Percentiles rank a stretch among this genome's conserved stretches.
phyloP scores from a whole-genome alignment of 1,140 invertebrate genomes.

The Gonatopus flavifemur region DNA sequence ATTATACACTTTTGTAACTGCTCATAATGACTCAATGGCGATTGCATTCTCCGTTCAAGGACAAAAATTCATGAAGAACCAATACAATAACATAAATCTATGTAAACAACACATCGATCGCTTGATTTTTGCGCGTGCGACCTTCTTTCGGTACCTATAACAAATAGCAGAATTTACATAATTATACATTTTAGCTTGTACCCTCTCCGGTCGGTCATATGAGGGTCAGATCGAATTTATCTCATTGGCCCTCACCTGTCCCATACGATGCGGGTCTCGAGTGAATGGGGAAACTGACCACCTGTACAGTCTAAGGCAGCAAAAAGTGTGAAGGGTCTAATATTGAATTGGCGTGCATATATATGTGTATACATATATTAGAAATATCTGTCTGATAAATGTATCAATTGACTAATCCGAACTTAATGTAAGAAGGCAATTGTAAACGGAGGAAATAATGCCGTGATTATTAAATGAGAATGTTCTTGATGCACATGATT shows the following conservation, averaged over 20 bases:
- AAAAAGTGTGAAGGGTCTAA: conserved; percentile 22
- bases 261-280: conserved; percentile 48
- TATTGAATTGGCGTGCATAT: too few relatives aligned
- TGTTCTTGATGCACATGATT: too few relatives aligned
- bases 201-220: conserved; percentile 44
- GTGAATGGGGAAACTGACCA: conserved; percentile 54
- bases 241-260: conserved; percentile 55
- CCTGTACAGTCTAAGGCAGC: conserved; percentile 34
- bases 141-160: conserved; percentile 35
- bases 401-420: too few relatives aligned
- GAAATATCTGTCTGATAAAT: too few relatives aligned
- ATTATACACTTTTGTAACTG: too few relatives aligned
- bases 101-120: conserved; percentile 3
- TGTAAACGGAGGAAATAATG: neutral
- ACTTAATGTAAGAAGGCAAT: neutral
- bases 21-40: too few relatives aligned
- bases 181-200: conserved; percentile 43
- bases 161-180: conserved; percentile 48
- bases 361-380: too few relatives aligned
- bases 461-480: neutral
- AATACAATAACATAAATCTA: too few relatives aligned
- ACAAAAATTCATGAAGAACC: too few relatives aligned
- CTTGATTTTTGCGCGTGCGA: conserved; percentile 11
- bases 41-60: too few relatives aligned
- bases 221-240: conserved; percentile 58